Evolutionary conservation across 2,888 invertebrate species (phyloP).

Genomic region (Yponomeuta sedellus): DNA sequence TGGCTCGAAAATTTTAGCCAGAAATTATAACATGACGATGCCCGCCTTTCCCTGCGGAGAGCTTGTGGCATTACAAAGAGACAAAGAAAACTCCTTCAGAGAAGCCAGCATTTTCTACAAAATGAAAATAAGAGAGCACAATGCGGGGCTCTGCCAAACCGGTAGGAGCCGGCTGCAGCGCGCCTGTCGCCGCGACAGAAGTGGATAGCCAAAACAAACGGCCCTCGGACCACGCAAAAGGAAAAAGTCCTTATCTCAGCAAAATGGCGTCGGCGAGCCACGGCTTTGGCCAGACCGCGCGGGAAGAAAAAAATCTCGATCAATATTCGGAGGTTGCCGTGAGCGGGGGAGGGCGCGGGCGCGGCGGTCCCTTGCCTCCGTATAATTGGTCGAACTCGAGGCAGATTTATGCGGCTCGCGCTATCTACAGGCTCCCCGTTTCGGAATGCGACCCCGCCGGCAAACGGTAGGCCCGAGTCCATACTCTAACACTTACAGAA

Average conservation of each 20-base stretch:
- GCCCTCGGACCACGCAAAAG: conserved; percentile 33
- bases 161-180: conserved; percentile 3
- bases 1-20: conserved; percentile 3
- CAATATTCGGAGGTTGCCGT: conserved; percentile 54
- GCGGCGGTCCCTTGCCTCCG: conserved; percentile 37
- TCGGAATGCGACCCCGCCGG: conserved; percentile 28
- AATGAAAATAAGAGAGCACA: conserved; percentile 3
- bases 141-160: background rate
- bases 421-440: conserved; percentile 32
- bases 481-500: background rate
- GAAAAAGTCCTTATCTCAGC: conserved; percentile 54
- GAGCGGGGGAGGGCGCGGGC: conserved; percentile 21
- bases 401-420: conserved; percentile 52
- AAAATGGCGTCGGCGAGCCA: conserved; percentile 52
- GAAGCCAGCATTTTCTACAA: background rate
- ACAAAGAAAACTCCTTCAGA: conserved; percentile 1
- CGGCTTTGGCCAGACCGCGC: conserved; percentile 35
- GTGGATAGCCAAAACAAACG: conserved; percentile 21
- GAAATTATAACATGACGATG: background rate
- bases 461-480: conserved; percentile 14
- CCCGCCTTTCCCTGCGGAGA: background rate
- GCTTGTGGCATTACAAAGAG: conserved; percentile 1
- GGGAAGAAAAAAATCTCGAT: conserved; percentile 55
- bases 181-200: conserved; percentile 12
- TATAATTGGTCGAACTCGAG: conserved; percentile 61